Evolutionary conservation across 2,888 invertebrate species (phyloP).

Genomic region (Alcis repandata): DNA sequence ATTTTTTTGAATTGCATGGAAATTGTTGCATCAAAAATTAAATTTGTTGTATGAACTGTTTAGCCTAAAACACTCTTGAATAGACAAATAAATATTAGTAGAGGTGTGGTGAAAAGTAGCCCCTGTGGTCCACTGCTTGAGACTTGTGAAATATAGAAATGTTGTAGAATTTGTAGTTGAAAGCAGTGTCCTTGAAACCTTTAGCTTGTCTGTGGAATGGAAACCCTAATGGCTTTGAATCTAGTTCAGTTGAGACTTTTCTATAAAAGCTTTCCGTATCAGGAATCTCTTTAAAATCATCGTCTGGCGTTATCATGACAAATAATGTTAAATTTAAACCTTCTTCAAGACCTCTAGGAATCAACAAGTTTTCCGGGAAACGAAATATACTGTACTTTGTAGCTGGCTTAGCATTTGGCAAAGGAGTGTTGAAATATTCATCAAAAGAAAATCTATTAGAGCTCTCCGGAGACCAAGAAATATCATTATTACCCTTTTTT

Average conservation of each 20-base stretch:
- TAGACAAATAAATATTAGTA: slow-evolving; percentile 55
- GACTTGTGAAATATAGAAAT: slow-evolving; percentile 69
- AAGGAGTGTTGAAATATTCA: slow-evolving; percentile 62
- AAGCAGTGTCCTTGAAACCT: slow-evolving; percentile 53
- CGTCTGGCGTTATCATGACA: slow-evolving; percentile 66
- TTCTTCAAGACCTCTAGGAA: slow-evolving; percentile 70
- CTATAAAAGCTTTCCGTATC: slow-evolving; percentile 54
- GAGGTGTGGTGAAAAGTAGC: slow-evolving; percentile 68
- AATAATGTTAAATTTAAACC: slow-evolving; percentile 77
- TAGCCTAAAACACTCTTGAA: not conserved
- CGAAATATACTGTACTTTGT: slow-evolving; percentile 58
- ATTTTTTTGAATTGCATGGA: not conserved
- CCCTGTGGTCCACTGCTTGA: slow-evolving; percentile 52
- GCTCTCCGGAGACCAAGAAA: slow-evolving; percentile 67
- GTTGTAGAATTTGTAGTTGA: slow-evolving; percentile 75
- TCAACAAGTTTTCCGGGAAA: slow-evolving; percentile 72
- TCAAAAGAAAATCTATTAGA: slow-evolving; percentile 65
- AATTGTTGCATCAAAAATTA: not conserved
- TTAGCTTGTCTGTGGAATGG: slow-evolving; percentile 73
- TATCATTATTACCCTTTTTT: slow-evolving; percentile 63
- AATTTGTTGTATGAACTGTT: not conserved
- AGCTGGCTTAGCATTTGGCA: slow-evolving; percentile 31
- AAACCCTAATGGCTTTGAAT: slow-evolving; percentile 74
- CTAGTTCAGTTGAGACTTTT: slow-evolving; percentile 57
- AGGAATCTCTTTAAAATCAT: slow-evolving; percentile 47